phyloP scores from a whole-genome alignment of 53 echinoderm and acorn worm species.

The Zoroaster sp. region DNA sequence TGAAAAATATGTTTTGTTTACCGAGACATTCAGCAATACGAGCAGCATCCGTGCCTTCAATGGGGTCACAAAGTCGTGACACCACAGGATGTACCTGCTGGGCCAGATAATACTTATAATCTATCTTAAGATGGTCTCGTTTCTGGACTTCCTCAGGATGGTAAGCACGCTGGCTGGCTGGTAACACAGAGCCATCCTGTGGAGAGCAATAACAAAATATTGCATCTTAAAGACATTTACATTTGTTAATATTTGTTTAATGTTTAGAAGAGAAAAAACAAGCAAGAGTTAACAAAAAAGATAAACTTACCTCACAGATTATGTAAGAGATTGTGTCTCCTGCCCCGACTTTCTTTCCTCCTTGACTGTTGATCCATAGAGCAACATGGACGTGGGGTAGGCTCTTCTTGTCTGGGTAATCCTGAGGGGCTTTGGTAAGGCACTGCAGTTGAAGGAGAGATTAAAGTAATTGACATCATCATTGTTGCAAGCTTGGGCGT shows the following conservation, averaged over 20 bases:
- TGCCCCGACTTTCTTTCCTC: slow-evolving; percentile 86
- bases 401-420: slow-evolving; percentile 99
- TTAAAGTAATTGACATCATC: too few species aligned
- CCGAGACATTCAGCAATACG: slow-evolving; percentile 95
- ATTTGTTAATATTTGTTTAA: too few species aligned
- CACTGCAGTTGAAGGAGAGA: slow-evolving; percentile 64
- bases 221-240: background rate
- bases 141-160: slow-evolving; percentile 91
- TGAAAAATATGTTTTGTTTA: too few species aligned
- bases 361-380: slow-evolving; percentile 87
- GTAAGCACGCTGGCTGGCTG: slow-evolving; percentile 96
- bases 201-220: background rate
- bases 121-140: slow-evolving; percentile 78
- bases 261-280: background rate
- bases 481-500: too few species aligned
- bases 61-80: slow-evolving; percentile 88
- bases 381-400: slow-evolving; percentile 96
- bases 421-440: slow-evolving; percentile 91
- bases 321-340: slow-evolving; percentile 96
- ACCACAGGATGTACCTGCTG: slow-evolving; percentile 98
- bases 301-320: slow-evolving; percentile 81
- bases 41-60: slow-evolving; percentile 94
- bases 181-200: slow-evolving; percentile 94
- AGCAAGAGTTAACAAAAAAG: background rate
- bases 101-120: slow-evolving; percentile 92